Evolutionary conservation across 1,140 invertebrate species (phyloP), one percentile per base, ranked within the genome.

Genomic region (Temnothorax nylanderi): DNA sequence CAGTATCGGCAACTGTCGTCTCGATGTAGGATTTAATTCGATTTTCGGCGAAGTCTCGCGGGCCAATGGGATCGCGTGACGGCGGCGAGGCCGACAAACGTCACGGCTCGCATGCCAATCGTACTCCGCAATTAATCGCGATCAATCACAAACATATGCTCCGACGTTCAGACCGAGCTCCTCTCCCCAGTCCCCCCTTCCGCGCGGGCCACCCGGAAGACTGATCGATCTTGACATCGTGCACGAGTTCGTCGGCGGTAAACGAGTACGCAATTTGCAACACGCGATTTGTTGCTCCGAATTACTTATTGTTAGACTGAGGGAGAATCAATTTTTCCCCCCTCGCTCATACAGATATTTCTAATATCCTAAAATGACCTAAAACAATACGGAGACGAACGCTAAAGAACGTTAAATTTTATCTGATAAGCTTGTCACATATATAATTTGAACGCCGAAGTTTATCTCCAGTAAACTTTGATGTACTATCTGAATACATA

Each of bases 81-180:
- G 21, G 7, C 26, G 21, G 41, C 7, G 13, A 8, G 37, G 51
- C 51, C 51, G 32, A 78, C 41, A 49, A 77, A 60, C 51, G 49
- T 78, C 26, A 49, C 10, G 5, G 5, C 34, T 58, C 51, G 51
- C 75, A n/a, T 77, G 11, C 75, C 75, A 78, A 64, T 64, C 75
- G 18, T 56, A 10, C 37, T 34, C 18, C 41, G 16, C 21, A 32
- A 77, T 77, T 77, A 77, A 77, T 62, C 56, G 37, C 56, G 8
- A 64, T 78, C 44, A 49, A 78, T 78, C 26, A 47, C 26, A 64
- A 64, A n/a, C 41, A 32, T 56, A 21, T 18, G 41, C 2, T 64
- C 3, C 41, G 18, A 64, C 26, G 11, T 78, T 77, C 60, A 34
- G 44, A 47, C 18, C 41, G 5, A n/a, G 6, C 5, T 69, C 21